phyloP scores from a whole-genome alignment of 1,140 invertebrate genomes.

The Pseudobourletiella spinata region DNA sequence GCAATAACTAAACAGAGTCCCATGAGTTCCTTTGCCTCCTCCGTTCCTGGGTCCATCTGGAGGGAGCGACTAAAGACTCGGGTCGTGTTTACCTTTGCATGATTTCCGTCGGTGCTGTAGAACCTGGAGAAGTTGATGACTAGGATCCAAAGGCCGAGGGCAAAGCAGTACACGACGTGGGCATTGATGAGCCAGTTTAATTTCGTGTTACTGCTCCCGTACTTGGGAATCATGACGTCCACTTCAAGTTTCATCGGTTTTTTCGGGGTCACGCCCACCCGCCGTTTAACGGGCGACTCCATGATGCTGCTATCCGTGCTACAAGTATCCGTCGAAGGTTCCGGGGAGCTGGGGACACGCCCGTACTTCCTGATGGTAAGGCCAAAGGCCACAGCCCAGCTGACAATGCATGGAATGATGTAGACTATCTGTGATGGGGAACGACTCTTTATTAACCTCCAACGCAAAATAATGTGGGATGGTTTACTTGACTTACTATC shows the following conservation, averaged over 20 bases:
- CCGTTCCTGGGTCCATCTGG: not conserved
- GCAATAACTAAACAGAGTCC: slow-evolving; percentile 25
- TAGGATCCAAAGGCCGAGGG: slow-evolving; percentile 23
- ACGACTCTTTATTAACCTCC: no score
- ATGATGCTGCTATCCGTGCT: not conserved
- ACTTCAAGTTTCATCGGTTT: not conserved
- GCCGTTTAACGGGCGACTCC: not conserved
- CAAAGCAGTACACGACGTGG: slow-evolving; percentile 20
- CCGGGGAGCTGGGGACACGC: not conserved
- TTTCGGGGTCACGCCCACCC: not conserved
- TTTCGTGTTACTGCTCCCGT: not conserved
- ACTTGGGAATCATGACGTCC: not conserved
- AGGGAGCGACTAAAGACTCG: not conserved
- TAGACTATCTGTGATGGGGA: slow-evolving; percentile 6
- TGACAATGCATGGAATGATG: slow-evolving; percentile 16
- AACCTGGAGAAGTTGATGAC: not conserved
- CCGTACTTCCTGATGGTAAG: not conserved
- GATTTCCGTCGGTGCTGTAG: not conserved
- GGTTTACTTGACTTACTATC: slow-evolving; percentile 20
- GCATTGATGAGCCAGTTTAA: slow-evolving; percentile 8
- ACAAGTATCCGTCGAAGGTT: no score
- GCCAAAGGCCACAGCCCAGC: not conserved
- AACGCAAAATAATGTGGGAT: not conserved
- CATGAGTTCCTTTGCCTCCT: slow-evolving; percentile 33
- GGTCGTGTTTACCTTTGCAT: not conserved